Base-by-base conservation (phyloP, 2,797 vertebrate species). In the Pseudotriccus pelzelni region DNA sequence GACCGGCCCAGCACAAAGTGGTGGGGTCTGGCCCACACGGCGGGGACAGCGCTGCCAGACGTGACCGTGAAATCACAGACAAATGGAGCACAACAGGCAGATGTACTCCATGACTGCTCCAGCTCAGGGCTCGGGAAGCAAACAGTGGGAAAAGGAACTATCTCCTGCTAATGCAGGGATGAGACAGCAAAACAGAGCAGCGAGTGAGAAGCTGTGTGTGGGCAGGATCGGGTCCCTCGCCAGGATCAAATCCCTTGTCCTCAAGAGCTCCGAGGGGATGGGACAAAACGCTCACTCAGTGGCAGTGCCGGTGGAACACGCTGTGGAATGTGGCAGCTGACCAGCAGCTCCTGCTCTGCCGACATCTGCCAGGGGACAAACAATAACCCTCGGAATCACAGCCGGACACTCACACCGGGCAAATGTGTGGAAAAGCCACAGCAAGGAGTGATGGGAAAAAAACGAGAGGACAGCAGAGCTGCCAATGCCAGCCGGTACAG, bases 401-500 rank as follows among this genome's bases (percentile, higher is more conserved):
- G 50, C 58, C 30, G 6, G 67, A 55, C 2, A 2, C 52, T n/a
- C 19, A 37, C 41, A 25, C 18, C 2, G 9, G 79, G 36, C 41
- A 73, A 34, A 86, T 24, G 34, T 6, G 41, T 12, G 59, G 30
- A 89, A 75, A 75, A 72, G 41, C 39, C 62, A n/a, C 12, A 3
- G 1, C 53, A 53, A 58, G 67, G 32, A 63, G 68, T 1, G 23
- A 53, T 25, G 34, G 27, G 27, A 16, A 9, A 39, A 28, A 66
- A 37, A 36, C 0, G 3, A 76, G 74, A 55, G 50, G 25, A 44
- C 15, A 34, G 82, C 5, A 16, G 28, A 1, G 6, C 3, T 44
- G 47, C 16, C 7, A 63, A 12, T 0, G 25, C 12, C 79, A 50
- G 5, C 21, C 3, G 1, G 4, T 1, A 10, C 12, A 22, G 63